Percentiles rank a stretch among this genome's conserved stretches.
phyloP scores from a whole-genome alignment of 2,113 vertebrate species.

The Gadus macrocephalus region DNA sequence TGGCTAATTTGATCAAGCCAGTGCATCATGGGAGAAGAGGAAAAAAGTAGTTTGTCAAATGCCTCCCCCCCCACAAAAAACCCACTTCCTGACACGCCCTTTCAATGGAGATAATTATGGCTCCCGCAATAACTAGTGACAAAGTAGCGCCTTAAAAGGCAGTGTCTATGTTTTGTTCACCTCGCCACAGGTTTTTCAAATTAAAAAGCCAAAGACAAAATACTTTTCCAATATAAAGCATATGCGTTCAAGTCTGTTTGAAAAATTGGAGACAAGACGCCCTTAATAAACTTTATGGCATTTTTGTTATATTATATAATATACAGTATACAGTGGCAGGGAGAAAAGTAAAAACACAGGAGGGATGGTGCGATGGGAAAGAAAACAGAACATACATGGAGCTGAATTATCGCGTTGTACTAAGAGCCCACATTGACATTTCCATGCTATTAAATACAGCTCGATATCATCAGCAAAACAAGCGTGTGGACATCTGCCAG shows the following conservation, averaged over 20 bases:
- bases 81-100: conserved; percentile 71
- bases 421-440: too few relatives aligned
- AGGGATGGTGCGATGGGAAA: not conserved
- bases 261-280: conserved; percentile 1
- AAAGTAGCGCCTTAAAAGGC: conserved; percentile 66
- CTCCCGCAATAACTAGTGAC: conserved; percentile 50
- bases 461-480: too few relatives aligned
- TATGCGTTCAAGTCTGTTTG: conserved; percentile 7
- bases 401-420: too few relatives aligned
- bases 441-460: too few relatives aligned
- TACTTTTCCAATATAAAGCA: conserved; percentile 22
- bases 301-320: conserved; percentile 19
- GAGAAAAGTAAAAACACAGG: not conserved
- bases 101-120: conserved; percentile 69
- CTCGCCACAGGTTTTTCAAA: conserved; percentile 52
- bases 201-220: conserved; percentile 36
- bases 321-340: not conserved
- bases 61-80: conserved; percentile 48
- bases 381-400: too few relatives aligned
- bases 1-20: not conserved
- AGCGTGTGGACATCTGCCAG: too few relatives aligned
- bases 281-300: conserved; percentile 13
- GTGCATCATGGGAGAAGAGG: conserved; percentile 15
- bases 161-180: conserved; percentile 52
- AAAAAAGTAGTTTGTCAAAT: conserved; percentile 29